Evolutionary conservation across 2,888 invertebrate genomes (phyloP), one percentile per base, ranked within the genome.

Genomic region (Caradrina kadenii): DNA sequence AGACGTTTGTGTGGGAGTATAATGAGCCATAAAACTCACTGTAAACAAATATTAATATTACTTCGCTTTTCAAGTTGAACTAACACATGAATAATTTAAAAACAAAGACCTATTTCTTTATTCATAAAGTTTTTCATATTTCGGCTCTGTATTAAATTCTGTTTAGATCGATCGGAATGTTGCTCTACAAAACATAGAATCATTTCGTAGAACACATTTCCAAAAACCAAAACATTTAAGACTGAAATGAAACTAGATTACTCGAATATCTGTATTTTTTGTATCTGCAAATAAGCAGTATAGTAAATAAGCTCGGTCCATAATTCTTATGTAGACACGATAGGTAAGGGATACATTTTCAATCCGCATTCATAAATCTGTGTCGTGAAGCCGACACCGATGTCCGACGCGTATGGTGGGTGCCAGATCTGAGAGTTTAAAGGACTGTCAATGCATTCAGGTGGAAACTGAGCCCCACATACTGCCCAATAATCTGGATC

Each of bases 361-460:
- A 59, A 74, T 70, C 35, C 53, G 59, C 68, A 52, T 74, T 71
- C 67, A 78, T 74, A 76, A 76, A 79, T 82, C 67, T 67, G 71
- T 65, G 55, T 70, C 66, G 22, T 53, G 61, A 22, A 39, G 67
- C 53, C 67, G 61, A 62, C 73, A 80, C 72, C 73, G 70, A 58
- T 66, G 73, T 70, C 62, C 59, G 66, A 76, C 67, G 74, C 69
- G 73, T 69, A 63, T 45, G 76, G 55, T 49, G 55, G 55, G 59
- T 77, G 72, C 60, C 50, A 70, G 55, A 48, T 65, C 75, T 70
- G 81, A 82, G 78, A 81, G 81, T 83, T 87, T 87, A 83, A 84
- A 86, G 79, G 53, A 62, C 73, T 76, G 86, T 83, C 87, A 84
- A 87, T 77, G 88, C 85, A 80, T 69, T 85, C 83, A 83, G 69